Evolutionary conservation across 2,113 vertebrate genomes (phyloP).

Genomic region (Heterocephalus glaber): DNA sequence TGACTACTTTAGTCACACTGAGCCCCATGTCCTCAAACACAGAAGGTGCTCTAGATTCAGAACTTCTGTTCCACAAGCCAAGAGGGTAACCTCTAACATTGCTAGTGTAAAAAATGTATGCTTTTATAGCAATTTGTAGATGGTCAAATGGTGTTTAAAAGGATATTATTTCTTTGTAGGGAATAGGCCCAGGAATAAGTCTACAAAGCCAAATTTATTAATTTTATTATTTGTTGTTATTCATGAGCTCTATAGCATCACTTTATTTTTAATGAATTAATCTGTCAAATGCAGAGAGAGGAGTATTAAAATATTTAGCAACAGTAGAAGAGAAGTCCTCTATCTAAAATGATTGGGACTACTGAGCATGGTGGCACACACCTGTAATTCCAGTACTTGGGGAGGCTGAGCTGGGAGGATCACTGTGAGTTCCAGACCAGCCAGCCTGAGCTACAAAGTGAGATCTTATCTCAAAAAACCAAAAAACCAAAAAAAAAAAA

Average conservation of each 20-base stretch:
- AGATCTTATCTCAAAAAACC: no score
- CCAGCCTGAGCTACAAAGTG: no score
- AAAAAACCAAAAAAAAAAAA: no score
- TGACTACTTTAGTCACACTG: not conserved
- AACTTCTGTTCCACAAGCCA: not conserved
- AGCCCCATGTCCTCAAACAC: not conserved
- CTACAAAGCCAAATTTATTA: not conserved
- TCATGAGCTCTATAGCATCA: not conserved
- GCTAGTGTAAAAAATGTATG: not conserved
- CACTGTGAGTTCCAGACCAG: no score
- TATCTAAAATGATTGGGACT: not conserved
- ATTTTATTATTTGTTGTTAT: not conserved
- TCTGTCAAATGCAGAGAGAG: not conserved
- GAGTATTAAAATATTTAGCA: not conserved
- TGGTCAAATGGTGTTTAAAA: not conserved
- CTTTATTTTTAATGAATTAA: slow-evolving; percentile 5
- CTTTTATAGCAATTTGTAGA: not conserved
- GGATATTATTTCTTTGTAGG: not conserved
- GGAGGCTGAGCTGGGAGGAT: no score
- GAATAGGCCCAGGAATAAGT: not conserved
- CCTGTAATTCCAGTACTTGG: no score
- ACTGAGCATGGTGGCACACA: no score
- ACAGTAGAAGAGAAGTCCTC: not conserved
- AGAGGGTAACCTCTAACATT: not conserved
- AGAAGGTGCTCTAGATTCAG: not conserved